Base-by-base conservation (phyloP, 2,113 vertebrate genomes). In the Nanorana parkeri region DNA sequence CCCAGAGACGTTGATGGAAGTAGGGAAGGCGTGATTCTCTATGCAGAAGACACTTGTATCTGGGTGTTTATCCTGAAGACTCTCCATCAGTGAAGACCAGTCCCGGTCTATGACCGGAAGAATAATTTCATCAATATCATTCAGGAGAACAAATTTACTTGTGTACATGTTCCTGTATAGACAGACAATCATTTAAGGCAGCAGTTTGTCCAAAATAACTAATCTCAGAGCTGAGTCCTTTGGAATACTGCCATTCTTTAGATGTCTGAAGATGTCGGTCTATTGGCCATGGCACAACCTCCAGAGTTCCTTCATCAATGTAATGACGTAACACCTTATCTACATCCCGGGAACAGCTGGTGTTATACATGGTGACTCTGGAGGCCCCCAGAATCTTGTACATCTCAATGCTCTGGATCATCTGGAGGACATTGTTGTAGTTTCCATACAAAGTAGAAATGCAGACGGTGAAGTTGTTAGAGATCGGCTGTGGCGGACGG, bases 341-440 rank as follows among this genome's bases (percentile, higher is more conserved):
- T 32, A 95, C 88, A 5, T 92, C 86, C 5, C 77, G 86, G 61
- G 93, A 89, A 60, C 92, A 92, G 87, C 87, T 95, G 84, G 90
- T 94, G 65, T 93, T 95, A n/a, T 95, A 96, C 85, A 94, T 89
- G 23, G 94, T 86, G 80, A 95, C 92, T 23, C 86, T 89, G 80
- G 92, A 78, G 0, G 87, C 88, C 16, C 93, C 93, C 20, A 95
- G 89, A 77, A 95, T 80, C 89, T 90, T 94, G 88, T 94, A 95
- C 90, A 94, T 93, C 86, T 95, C 95, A 80, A 93, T 83, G 11
- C 87, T 89, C 85, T 94, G 93, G 56, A 92, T 90, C 66, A 91
- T 91, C 84, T 95, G 94, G 69, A 95, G 88, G 52, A 94, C 88
- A 0, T 94, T 96, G 84, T 92, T 94, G 84, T 92, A 94, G 19